Conservation (phyloP, 2,113 vertebrate genomes). For the Australoheros scitulus region DNA sequence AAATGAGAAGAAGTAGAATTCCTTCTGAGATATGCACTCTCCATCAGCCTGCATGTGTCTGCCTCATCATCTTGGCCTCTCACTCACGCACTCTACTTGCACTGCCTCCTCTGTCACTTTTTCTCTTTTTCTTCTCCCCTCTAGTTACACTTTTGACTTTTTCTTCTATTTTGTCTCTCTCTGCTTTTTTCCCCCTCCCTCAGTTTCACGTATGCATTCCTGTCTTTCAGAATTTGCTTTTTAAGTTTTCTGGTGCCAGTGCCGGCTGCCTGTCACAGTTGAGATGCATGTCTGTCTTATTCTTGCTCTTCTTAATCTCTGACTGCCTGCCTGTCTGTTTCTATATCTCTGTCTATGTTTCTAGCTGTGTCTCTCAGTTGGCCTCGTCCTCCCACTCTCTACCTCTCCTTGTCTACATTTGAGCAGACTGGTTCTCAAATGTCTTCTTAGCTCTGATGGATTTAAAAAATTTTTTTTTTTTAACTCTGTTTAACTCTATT, state of each 20-base stretch:
- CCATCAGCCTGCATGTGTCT: constrained; percentile 23
- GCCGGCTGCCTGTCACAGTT: constrained; percentile 42
- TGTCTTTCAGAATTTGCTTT: constrained; percentile 54
- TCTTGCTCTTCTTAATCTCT: constrained; percentile 44
- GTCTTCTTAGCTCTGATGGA: neutral
- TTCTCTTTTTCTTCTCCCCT: constrained; percentile 31
- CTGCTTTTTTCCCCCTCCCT: neutral
- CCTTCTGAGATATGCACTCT: constrained; percentile 53
- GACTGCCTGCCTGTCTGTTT: constrained; percentile 34
- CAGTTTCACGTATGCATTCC: constrained; percentile 20
- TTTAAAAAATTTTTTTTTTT: neutral
- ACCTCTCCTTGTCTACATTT: constrained; percentile 32
- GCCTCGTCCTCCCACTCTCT: constrained; percentile 26
- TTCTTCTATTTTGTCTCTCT: constrained; percentile 10
- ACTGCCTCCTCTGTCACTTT: constrained; percentile 38
- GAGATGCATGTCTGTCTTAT: constrained; percentile 50
- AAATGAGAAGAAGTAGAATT: constrained; percentile 18
- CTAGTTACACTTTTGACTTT: constrained; percentile 53
- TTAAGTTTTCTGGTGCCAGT: constrained; percentile 27
- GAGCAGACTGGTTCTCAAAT: constrained; percentile 1
- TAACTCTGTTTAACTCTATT: neutral
- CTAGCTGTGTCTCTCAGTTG: constrained; percentile 26
- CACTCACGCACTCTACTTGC: constrained; percentile 11
- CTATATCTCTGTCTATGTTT: constrained; percentile 27
- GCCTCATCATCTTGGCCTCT: constrained; percentile 45